Evolutionary conservation across 2,113 vertebrate species (phyloP).

Genomic region (Mustela lutreola): DNA sequence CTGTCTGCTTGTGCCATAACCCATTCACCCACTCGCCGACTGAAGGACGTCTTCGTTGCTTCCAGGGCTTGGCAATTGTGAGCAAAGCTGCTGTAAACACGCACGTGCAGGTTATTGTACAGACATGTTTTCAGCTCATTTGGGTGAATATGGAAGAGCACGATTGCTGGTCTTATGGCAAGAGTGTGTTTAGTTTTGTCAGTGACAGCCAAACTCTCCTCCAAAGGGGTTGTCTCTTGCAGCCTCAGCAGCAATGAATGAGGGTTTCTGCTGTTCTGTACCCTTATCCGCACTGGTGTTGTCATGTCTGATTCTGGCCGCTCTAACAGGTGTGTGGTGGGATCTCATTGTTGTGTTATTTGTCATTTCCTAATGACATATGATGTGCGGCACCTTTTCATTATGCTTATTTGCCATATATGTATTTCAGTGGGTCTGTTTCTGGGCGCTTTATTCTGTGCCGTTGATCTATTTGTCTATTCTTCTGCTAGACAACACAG

Average conservation of each 20-base stretch:
- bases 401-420: not conserved
- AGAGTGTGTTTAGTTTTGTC: not conserved
- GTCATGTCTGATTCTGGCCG: not conserved
- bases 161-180: not conserved
- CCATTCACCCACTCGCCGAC: not conserved
- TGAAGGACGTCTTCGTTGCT: not conserved
- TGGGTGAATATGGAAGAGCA: not conserved
- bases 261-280: not conserved
- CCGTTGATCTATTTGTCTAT: no score
- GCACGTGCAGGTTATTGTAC: no score
- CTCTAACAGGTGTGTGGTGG: not conserved
- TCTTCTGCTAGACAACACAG: not conserved
- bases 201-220: not conserved
- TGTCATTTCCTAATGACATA: not conserved
- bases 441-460: not conserved
- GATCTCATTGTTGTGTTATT: not conserved
- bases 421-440: not conserved
- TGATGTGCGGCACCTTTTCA: not conserved
- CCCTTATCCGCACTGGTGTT: not conserved
- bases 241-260: no score
- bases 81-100: not conserved
- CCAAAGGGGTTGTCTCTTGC: not conserved
- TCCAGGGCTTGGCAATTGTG: not conserved
- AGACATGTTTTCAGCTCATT: not conserved
- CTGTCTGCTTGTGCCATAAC: no score